Conservation (phyloP, 37 sponge, comb jelly and placozoan species). For the Petrosia ficiformis region DNA sequence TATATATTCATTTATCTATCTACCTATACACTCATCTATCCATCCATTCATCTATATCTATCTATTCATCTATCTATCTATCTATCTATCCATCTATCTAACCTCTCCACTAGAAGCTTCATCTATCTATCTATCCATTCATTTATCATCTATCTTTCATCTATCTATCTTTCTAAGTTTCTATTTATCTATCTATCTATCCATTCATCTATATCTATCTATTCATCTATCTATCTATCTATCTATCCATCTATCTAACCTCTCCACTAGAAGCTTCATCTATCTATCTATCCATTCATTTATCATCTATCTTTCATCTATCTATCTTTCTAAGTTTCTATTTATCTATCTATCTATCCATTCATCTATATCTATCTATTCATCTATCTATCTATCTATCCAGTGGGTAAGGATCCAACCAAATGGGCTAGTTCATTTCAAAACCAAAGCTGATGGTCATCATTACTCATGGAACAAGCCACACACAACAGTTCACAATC, state of each 20-base stretch:
- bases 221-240: too few species aligned
- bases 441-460: conserved; percentile 48
- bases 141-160: too few species aligned
- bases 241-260: too few species aligned
- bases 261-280: too few species aligned
- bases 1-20: neutral
- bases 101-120: conserved; percentile 10
- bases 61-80: neutral
- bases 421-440: conserved; percentile 83
- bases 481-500: conserved; percentile 85
- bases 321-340: too few species aligned
- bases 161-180: neutral
- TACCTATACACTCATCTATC: neutral
- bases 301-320: too few species aligned
- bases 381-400: neutral
- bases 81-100: too few species aligned
- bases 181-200: neutral
- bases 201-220: too few species aligned
- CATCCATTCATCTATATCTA: conserved; percentile 13
- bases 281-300: too few species aligned
- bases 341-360: too few species aligned
- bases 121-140: too few species aligned
- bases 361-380: neutral
- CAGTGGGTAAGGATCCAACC: conserved; percentile 77
- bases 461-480: conserved; percentile 95